A percentile compares a stretch with the other conserved stretches of the same genome.
Evolutionary conservation across 2,888 invertebrate genomes (phyloP).

Genomic region (Drosophila nigritarsus): DNA sequence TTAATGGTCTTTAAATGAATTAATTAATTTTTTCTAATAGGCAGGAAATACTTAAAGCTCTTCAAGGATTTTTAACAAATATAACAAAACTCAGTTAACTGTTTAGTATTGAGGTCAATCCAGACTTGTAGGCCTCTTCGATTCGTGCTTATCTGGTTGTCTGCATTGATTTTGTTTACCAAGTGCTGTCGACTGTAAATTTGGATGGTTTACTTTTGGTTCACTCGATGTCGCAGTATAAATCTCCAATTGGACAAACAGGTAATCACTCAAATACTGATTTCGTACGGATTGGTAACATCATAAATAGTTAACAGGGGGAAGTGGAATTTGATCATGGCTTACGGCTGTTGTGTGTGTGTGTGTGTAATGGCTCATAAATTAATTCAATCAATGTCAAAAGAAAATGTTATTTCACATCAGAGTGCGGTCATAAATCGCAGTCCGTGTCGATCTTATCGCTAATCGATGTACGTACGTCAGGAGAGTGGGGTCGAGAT

Average conservation of each 20-base stretch:
- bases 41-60: neutral
- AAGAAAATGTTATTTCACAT: constrained; percentile 65
- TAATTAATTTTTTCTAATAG: neutral
- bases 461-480: constrained; percentile 67
- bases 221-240: constrained; percentile 55
- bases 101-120: neutral
- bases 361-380: constrained; percentile 48
- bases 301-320: constrained; percentile 58
- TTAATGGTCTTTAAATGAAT: neutral
- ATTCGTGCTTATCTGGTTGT: neutral
- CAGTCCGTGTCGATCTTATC: constrained; percentile 63
- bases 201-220: constrained; percentile 6
- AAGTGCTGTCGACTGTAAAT: constrained; percentile 30
- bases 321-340: constrained; percentile 14
- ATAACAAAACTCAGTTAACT: neutral
- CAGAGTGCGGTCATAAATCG: constrained; percentile 39
- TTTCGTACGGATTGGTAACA: constrained; percentile 58
- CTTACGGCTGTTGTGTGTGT: neutral
- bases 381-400: constrained; percentile 77
- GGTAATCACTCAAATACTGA: constrained; percentile 76
- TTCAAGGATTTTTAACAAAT: neutral
- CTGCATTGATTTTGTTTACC: neutral
- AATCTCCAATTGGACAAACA: constrained; percentile 70
- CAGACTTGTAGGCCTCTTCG: neutral
- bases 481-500: constrained; percentile 20